phyloP scores from a whole-genome alignment of 2,888 invertebrate genomes.

The Agrotis segetum region DNA sequence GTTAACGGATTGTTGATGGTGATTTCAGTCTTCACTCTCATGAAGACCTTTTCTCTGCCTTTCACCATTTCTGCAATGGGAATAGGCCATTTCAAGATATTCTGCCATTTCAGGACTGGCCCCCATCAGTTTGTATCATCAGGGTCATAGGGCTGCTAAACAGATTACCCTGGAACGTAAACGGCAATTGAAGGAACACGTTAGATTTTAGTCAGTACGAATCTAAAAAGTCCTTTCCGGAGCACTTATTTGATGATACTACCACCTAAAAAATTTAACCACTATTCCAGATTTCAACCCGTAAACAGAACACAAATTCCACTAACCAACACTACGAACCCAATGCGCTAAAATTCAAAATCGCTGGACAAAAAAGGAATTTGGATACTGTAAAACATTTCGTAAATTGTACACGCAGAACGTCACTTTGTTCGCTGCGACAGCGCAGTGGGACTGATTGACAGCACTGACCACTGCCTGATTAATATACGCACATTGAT shows the following conservation, averaged over 20 bases:
- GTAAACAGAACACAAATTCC: neutral
- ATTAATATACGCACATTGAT: constrained; percentile 63
- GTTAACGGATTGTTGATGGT: neutral
- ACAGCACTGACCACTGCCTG: constrained; percentile 61
- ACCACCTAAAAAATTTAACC: neutral
- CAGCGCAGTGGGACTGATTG: constrained; percentile 57
- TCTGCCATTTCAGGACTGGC: too few relatives aligned
- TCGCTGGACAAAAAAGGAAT: constrained; percentile 34
- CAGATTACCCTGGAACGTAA: too few relatives aligned
- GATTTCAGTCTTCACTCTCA: neutral
- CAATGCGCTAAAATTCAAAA: constrained; percentile 30
- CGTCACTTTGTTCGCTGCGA: constrained; percentile 55
- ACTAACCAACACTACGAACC: constrained; percentile 11
- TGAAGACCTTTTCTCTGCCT: neutral
- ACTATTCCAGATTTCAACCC: neutral
- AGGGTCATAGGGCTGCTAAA: too few relatives aligned
- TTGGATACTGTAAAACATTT: constrained; percentile 47
- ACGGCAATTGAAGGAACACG: too few relatives aligned
- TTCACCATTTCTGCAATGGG: neutral
- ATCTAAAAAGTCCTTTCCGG: too few relatives aligned
- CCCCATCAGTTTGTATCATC: too few relatives aligned
- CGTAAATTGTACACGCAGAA: constrained; percentile 59
- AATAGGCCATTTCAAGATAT: too few relatives aligned
- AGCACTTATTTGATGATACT: too few relatives aligned
- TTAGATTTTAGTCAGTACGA: too few relatives aligned